These are phyloP conservation scores for Drosophila grimshawi DNA, from an alignment of 1,140 invertebrate genomes.

Conservation along the genomic window DNA sequence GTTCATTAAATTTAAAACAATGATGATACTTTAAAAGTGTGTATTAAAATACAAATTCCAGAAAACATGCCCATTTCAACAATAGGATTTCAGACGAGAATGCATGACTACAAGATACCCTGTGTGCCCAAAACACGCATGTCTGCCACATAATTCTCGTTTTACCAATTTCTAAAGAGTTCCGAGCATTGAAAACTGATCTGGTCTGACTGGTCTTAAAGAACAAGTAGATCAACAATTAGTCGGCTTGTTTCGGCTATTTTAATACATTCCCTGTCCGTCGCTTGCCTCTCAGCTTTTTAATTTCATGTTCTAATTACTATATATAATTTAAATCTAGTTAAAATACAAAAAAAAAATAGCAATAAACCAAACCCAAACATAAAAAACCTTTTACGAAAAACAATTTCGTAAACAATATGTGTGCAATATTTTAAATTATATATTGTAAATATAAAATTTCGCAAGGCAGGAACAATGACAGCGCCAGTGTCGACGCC, in stretches of 20 bases:
- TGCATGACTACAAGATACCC: no score
- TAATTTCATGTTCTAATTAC: conserved; percentile 14
- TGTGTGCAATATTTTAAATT: conserved; percentile 38
- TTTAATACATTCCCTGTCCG: not conserved
- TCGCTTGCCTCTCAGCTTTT: conserved; percentile 5
- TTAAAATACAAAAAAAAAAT: conserved; percentile 6
- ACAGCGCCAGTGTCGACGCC: conserved; percentile 22
- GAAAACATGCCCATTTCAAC: no score
- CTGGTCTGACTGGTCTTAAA: not conserved
- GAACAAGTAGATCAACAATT: not conserved
- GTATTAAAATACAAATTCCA: no score
- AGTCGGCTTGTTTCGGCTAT: not conserved
- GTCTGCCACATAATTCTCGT: no score
- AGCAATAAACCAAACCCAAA: conserved; percentile 11
- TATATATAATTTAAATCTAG: conserved; percentile 26
- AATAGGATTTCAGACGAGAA: no score
- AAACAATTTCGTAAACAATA: conserved; percentile 21
- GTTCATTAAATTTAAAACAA: no score
- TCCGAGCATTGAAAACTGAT: no score
- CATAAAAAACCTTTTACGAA: not conserved
- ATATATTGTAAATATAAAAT: conserved; percentile 15
- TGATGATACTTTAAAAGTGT: no score
- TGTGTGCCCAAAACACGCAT: no score
- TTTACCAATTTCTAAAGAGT: not conserved
- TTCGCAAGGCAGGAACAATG: conserved; percentile 16